Percentiles rank a stretch among this genome's conserved stretches.
phyloP scores from a whole-genome alignment of 2,113 vertebrate species.

The Pelvicachromis taeniatus region DNA sequence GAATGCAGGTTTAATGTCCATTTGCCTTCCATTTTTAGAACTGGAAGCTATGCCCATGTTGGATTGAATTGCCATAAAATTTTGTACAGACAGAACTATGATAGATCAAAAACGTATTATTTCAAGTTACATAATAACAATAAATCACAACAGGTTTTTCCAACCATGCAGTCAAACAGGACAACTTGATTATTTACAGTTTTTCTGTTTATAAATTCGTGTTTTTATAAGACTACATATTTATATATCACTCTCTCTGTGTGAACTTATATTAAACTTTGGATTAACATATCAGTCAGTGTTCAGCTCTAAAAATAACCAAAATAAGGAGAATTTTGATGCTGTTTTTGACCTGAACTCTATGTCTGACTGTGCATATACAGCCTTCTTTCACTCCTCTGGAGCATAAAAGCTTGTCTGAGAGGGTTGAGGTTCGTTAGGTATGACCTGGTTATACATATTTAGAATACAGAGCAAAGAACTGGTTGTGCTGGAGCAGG shows the following conservation, averaged over 20 bases:
- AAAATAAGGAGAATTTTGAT: neutral
- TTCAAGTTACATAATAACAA: neutral
- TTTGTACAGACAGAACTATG: neutral
- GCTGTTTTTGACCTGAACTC: neutral
- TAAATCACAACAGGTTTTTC: neutral
- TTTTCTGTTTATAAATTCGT: neutral
- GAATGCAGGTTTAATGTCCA: neutral
- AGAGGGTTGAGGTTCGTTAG: slow-evolving; percentile 42
- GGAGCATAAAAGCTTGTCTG: slow-evolving; percentile 16
- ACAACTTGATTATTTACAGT: neutral
- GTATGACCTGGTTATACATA: slow-evolving; percentile 60
- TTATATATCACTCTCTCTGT: neutral
- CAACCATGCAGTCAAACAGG: neutral
- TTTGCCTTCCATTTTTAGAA: rapidly evolving
- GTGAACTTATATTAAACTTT: neutral
- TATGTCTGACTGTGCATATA: neutral
- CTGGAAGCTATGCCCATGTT: neutral
- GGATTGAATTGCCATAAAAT: neutral
- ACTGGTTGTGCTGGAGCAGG: slow-evolving; percentile 47
- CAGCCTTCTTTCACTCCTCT: slow-evolving; percentile 25
- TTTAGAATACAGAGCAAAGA: slow-evolving; percentile 49
- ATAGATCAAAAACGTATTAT: rapidly evolving
- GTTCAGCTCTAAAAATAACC: neutral
- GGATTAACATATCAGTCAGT: neutral
- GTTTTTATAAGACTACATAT: neutral